Evolutionary conservation across 2,797 vertebrate genomes (phyloP).

Genomic region (Triplophysa yarkandensis): DNA sequence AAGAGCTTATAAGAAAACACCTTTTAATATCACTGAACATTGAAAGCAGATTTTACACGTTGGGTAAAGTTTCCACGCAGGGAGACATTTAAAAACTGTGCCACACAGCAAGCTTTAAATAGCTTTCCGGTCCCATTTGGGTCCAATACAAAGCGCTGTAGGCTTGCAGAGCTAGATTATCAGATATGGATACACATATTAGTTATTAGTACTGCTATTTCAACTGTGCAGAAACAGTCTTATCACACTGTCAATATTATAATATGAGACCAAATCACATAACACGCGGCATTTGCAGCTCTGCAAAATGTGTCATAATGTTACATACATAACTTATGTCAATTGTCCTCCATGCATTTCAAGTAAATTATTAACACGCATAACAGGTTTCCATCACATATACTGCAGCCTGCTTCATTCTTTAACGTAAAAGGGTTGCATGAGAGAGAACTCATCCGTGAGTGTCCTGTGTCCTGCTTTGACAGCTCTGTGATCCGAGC

Average conservation of each 20-base stretch:
- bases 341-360: too few species aligned
- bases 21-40: background rate
- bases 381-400: background rate
- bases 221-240: background rate
- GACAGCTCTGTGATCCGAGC: slow-evolving; percentile 51
- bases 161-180: slow-evolving; percentile 40
- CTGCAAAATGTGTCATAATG: too few species aligned
- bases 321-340: too few species aligned
- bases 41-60: slow-evolving; percentile 16
- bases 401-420: background rate
- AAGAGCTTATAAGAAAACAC: background rate
- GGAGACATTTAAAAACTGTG: slow-evolving; percentile 35
- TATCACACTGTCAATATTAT: background rate
- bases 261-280: background rate
- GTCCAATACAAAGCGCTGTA: slow-evolving; percentile 49
- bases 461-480: slow-evolving; percentile 43
- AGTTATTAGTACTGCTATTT: background rate
- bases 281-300: too few species aligned
- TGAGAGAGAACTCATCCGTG: slow-evolving; percentile 44
- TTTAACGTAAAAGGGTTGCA: background rate
- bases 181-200: background rate
- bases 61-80: slow-evolving; percentile 23
- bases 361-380: too few species aligned
- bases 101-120: slow-evolving; percentile 63
- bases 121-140: slow-evolving; percentile 59